Evolutionary conservation across 2,113 vertebrate genomes (phyloP), one percentile per base, ranked within the genome.

Genomic region (Malurus elegans): DNA sequence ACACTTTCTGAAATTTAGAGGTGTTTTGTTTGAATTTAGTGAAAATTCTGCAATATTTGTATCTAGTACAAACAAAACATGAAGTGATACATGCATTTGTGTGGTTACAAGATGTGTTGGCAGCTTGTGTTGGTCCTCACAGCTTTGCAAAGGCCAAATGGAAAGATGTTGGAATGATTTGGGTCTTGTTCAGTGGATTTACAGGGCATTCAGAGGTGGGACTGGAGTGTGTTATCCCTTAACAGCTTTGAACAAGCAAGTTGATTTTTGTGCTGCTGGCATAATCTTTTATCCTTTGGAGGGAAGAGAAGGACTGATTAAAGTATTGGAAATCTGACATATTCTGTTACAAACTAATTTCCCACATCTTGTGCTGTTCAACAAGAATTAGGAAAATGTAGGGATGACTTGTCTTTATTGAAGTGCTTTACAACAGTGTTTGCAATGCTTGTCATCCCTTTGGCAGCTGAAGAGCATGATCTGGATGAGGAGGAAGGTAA

Each of bases 301-400:
- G 69, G 21, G 28, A 69, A 45, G 28, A 60, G 32, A 75, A 74
- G 40, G 47, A 34, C 8, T 44, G 24, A 45, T 20, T 34, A 31
- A 86, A 71, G 12, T 25, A 25, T 1, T 51, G 38, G 50, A 48
- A 89, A 82, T 38, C 17, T 23, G 28, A 25, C 25, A 38, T 57
- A 7, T 21, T 60, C 61, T 85, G 51, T 66, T 51, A 57, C 10
- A 40, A 21, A 20, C 17, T 54, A 23, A 10, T 71, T 74, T 84
- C 38, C 18, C n/a, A 29, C 16, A 13, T 62, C n/a, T 85, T 0
- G 0, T 54, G n/a, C 28, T 66, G 29, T 53, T 17, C 62, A 45
- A 6, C 20, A 75, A 36, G 28, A 58, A 8, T 71, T 51, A 15
- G 18, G 73, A 75, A 66, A 56, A 12, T 42, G 15, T 50, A 28